phyloP scores from a whole-genome alignment of 2,888 invertebrate species.

The Andrena chrysosceles region DNA sequence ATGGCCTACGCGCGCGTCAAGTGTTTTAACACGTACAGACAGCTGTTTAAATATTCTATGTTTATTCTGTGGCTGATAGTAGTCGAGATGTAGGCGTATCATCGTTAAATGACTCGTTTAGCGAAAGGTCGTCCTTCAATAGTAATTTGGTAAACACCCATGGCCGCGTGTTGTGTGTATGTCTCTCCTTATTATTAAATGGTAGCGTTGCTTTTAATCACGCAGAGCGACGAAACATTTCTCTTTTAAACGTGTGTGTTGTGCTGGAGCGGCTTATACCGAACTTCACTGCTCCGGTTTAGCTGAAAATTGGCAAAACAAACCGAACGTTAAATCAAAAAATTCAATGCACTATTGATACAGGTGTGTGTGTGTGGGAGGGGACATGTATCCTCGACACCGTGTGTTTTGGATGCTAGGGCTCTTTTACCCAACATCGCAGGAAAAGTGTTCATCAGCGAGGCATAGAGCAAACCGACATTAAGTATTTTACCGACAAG shows the following conservation, averaged over 20 bases:
- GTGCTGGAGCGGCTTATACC: conserved; percentile 75
- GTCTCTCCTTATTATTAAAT: conserved; percentile 70
- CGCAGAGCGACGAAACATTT: conserved; percentile 83
- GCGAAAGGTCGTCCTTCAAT: conserved; percentile 66
- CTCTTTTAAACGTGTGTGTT: conserved; percentile 70
- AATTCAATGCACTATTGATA: conserved; percentile 18
- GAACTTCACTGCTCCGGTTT: conserved; percentile 82
- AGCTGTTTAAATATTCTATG: conserved; percentile 64
- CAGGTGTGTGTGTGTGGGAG: background rate
- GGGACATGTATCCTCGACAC: conserved; percentile 3
- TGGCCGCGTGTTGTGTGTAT: conserved; percentile 59
- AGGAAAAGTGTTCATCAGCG: background rate
- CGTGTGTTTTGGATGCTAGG: background rate
- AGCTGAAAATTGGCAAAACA: conserved; percentile 79
- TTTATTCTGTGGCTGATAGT: conserved; percentile 45
- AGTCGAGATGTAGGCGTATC: conserved; percentile 65
- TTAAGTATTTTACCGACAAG: background rate
- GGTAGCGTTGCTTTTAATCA: conserved; percentile 82
- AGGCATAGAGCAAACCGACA: conserved; percentile 25
- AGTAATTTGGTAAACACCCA: conserved; percentile 69
- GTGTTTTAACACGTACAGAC: conserved; percentile 63
- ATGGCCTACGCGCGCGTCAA: conserved; percentile 66
- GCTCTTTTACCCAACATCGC: background rate
- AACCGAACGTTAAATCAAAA: conserved; percentile 63
- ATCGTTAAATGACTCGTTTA: conserved; percentile 43